Percentiles rank a stretch among this genome's conserved stretches.
Evolutionary conservation across 2,888 invertebrate species (phyloP).

Genomic region (Ctena decussata): DNA sequence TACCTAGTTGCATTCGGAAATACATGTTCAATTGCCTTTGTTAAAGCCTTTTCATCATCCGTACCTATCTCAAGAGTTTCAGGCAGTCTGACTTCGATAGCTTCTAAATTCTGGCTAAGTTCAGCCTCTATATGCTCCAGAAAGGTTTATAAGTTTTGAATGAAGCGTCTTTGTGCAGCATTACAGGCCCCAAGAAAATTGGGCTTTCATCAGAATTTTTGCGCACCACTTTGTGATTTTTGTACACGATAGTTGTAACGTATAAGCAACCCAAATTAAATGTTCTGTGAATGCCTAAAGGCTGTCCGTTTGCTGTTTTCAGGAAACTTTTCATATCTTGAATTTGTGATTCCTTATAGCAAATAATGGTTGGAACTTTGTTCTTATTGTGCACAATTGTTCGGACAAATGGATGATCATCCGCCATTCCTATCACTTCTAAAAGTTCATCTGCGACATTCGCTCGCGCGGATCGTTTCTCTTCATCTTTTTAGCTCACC

Average conservation of each 20-base stretch:
- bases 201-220: slow-evolving; percentile 34
- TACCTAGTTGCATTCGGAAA: neutral
- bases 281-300: slow-evolving; percentile 27
- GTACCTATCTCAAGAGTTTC: neutral
- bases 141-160: neutral
- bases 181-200: slow-evolving; percentile 35
- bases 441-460: slow-evolving; percentile 42
- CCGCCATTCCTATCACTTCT: slow-evolving; percentile 28
- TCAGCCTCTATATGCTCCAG: neutral
- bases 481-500: too few species aligned
- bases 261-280: slow-evolving; percentile 46
- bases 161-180: slow-evolving; percentile 13
- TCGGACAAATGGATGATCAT: slow-evolving; percentile 36
- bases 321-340: slow-evolving; percentile 25
- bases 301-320: neutral
- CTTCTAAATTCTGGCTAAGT: neutral
- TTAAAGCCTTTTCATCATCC: neutral
- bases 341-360: slow-evolving; percentile 42
- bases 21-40: neutral
- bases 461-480: neutral
- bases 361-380: slow-evolving; percentile 33
- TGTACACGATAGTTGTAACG: slow-evolving; percentile 40
- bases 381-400: slow-evolving; percentile 27
- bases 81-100: neutral
- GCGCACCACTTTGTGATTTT: slow-evolving; percentile 35